Conservation (phyloP, 2,888 invertebrate species). For the Eustalomyia histrio region DNA sequence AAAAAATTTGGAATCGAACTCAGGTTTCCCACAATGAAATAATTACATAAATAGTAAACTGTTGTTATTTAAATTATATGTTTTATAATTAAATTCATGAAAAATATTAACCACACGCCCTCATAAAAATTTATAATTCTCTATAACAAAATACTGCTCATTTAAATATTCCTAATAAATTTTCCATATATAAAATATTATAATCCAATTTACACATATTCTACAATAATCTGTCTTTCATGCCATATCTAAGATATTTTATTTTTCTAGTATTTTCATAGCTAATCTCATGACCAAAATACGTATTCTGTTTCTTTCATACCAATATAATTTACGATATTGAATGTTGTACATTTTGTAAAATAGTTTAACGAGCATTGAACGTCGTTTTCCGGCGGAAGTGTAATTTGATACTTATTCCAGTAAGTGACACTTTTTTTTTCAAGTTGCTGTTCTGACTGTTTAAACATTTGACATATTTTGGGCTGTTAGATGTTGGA, state of each 20-base stretch:
- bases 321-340: conserved; percentile 44
- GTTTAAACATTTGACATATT: conserved; percentile 30
- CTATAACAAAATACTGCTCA: not conserved
- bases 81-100: too few relatives aligned
- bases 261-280: conserved; percentile 18
- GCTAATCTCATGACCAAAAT: conserved; percentile 47
- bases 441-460: conserved; percentile 67
- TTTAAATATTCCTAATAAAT: not conserved
- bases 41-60: too few relatives aligned
- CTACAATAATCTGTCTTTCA: conserved; percentile 41
- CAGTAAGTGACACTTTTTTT: conserved; percentile 67
- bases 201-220: conserved; percentile 54
- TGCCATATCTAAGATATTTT: conserved; percentile 40
- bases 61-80: too few relatives aligned
- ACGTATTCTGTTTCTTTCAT: not conserved
- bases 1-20: too few relatives aligned
- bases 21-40: too few relatives aligned
- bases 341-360: conserved; percentile 50
- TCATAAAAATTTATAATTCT: not conserved
- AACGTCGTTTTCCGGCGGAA: conserved; percentile 73
- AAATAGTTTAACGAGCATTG: conserved; percentile 66
- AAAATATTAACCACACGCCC: too few relatives aligned
- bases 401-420: conserved; percentile 76
- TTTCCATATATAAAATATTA: conserved; percentile 35
- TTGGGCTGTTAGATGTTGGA: conserved; percentile 14